Evolutionary conservation across 2,113 vertebrate genomes (phyloP).

Genomic region (Engraulis encrasicolus): DNA sequence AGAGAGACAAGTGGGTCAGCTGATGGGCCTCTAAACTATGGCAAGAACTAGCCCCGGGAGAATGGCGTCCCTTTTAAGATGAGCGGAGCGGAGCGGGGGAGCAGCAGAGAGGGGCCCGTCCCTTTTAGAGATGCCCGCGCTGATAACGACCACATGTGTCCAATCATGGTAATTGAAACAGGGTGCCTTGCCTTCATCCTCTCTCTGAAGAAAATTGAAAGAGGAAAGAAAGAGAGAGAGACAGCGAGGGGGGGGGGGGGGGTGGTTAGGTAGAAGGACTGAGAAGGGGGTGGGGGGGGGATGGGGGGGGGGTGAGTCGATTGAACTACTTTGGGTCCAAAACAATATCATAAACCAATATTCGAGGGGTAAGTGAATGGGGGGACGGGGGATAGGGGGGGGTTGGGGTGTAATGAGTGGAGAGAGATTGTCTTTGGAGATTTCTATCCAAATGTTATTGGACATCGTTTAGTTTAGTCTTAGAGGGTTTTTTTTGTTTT

Average conservation of each 20-base stretch:
- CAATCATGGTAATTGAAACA: constrained; percentile 69
- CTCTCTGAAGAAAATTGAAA: not conserved
- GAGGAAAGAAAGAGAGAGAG: not conserved
- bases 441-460: constrained; percentile 56
- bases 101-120: not conserved
- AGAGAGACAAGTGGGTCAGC: not conserved
- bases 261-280: not conserved
- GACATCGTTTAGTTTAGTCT: constrained; percentile 62
- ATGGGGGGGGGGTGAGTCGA: not conserved
- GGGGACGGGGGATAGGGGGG: not conserved
- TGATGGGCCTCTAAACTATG: not conserved
- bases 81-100: constrained; percentile 66
- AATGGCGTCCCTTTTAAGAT: constrained; percentile 69
- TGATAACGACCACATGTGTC: constrained; percentile 66
- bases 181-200: constrained; percentile 47
- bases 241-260: too few species aligned
- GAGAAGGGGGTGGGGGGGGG: not conserved
- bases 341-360: constrained; percentile 19
- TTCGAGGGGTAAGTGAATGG: not conserved
- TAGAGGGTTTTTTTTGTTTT: too few species aligned
- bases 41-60: constrained; percentile 51
- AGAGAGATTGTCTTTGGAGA: constrained; percentile 5
- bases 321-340: not conserved
- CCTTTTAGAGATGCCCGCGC: constrained; percentile 51
- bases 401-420: too few species aligned